Conservation (phyloP, 2,113 vertebrate species). For the Tenrec ecaudatus region DNA sequence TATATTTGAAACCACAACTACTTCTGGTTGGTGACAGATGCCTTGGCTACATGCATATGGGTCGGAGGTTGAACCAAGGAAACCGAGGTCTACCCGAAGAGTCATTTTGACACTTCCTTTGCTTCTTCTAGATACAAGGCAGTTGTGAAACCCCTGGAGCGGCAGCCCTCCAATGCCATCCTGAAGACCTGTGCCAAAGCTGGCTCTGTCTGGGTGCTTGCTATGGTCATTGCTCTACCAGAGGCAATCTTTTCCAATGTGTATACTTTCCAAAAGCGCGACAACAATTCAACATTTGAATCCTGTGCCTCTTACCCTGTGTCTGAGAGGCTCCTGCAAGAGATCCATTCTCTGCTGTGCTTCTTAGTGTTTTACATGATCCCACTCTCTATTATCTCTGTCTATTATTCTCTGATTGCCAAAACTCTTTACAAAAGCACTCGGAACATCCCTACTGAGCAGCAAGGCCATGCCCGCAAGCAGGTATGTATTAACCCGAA, state of each 20-base stretch:
- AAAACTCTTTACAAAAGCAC: constrained; percentile 89
- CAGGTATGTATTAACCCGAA: constrained; percentile 85
- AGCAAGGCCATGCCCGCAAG: constrained; percentile 87
- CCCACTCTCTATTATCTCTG: constrained; percentile 88
- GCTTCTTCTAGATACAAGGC: constrained; percentile 87
- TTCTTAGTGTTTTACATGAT: constrained; percentile 90
- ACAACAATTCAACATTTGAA: constrained; percentile 87
- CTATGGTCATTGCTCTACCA: constrained; percentile 89
- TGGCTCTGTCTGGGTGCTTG: constrained; percentile 87
- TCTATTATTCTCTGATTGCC: constrained; percentile 90
- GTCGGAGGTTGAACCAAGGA: background rate
- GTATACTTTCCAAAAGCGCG: constrained; percentile 85
- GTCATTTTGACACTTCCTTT: constrained; percentile 7
- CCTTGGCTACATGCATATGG: background rate
- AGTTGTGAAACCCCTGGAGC: constrained; percentile 89
- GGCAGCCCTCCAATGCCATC: constrained; percentile 87
- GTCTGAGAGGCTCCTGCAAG: constrained; percentile 87
- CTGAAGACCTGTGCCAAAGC: constrained; percentile 90
- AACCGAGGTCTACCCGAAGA: background rate
- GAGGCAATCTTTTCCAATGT: constrained; percentile 90
- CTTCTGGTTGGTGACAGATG: background rate
- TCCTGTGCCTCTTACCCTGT: constrained; percentile 88
- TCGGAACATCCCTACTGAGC: constrained; percentile 89
- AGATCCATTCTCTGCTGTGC: constrained; percentile 88
- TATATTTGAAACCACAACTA: constrained; percentile 37